Evolutionary conservation across 2,888 invertebrate genomes (phyloP).

Genomic region (Campopleginae sp.): DNA sequence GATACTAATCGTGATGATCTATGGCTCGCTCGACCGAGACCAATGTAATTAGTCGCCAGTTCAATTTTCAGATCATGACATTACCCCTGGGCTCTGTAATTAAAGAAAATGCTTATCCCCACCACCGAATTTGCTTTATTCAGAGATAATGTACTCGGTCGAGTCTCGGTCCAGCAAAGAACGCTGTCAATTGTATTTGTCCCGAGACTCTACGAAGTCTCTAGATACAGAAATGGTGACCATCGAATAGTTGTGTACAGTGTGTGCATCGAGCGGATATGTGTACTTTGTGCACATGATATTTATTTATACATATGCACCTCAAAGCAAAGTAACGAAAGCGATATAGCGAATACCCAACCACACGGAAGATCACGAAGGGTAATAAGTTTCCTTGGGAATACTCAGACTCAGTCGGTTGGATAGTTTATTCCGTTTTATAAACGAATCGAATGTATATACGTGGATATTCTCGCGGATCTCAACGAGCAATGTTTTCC

Average conservation of each 20-base stretch:
- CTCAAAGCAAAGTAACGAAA: conserved; percentile 31
- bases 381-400: conserved; percentile 80
- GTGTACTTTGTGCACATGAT: conserved; percentile 3
- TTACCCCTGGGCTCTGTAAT: no score
- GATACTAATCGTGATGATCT: no score
- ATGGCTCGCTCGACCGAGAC: no score
- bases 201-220: no score
- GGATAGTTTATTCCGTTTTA: conserved; percentile 76
- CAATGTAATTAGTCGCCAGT: no score
- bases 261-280: background rate
- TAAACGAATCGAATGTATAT: conserved; percentile 62
- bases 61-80: no score
- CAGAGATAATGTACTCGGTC: no score
- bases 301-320: conserved; percentile 2
- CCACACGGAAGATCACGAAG: conserved; percentile 62
- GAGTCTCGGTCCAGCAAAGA: no score
- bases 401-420: conserved; percentile 69
- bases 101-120: no score
- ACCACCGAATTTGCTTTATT: no score
- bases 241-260: background rate
- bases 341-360: conserved; percentile 45
- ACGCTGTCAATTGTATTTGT: no score
- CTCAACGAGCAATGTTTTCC: conserved; percentile 64
- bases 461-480: background rate
- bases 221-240: background rate